These are phyloP conservation scores for Tachysurus vachellii DNA, from an alignment of 2,113 vertebrate species.

Conservation along the genomic window DNA sequence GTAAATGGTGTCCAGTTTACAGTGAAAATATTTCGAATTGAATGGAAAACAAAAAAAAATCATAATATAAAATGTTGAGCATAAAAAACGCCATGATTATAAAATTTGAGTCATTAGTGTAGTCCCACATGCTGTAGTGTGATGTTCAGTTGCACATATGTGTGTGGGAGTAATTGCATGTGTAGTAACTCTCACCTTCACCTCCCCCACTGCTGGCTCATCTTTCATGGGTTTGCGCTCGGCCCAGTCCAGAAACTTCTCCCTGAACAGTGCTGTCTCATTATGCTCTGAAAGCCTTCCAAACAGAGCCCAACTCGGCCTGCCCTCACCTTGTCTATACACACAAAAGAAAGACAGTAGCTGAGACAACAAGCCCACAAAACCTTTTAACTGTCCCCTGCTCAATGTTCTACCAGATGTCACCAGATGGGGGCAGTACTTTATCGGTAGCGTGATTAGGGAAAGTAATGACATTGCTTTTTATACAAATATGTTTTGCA, in stretches of 20 bases:
- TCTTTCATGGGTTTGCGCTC: slow-evolving; percentile 69
- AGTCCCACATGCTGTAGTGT: neutral
- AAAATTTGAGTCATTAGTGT: neutral
- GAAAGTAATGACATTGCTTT: slow-evolving; percentile 52
- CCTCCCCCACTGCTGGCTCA: slow-evolving; percentile 65
- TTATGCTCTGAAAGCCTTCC: slow-evolving; percentile 80
- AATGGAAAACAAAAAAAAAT: neutral
- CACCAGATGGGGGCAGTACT: slow-evolving; percentile 36
- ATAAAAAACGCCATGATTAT: neutral
- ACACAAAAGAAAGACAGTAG: neutral
- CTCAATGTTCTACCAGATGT: neutral
- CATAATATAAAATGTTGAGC: no score
- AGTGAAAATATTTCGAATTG: neutral
- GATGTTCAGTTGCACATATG: neutral
- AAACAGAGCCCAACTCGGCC: slow-evolving; percentile 76
- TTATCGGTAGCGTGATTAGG: neutral
- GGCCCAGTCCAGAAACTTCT: slow-evolving; percentile 82
- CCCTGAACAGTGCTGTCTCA: slow-evolving; percentile 78
- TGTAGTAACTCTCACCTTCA: slow-evolving; percentile 63
- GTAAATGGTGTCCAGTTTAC: neutral
- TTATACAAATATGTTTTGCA: neutral
- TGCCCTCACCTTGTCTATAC: slow-evolving; percentile 70
- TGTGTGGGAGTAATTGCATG: neutral
- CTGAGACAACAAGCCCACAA: neutral
- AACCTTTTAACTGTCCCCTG: neutral